phyloP scores from a whole-genome alignment of 2,888 invertebrate genomes.

The Ochropacha duplaris region DNA sequence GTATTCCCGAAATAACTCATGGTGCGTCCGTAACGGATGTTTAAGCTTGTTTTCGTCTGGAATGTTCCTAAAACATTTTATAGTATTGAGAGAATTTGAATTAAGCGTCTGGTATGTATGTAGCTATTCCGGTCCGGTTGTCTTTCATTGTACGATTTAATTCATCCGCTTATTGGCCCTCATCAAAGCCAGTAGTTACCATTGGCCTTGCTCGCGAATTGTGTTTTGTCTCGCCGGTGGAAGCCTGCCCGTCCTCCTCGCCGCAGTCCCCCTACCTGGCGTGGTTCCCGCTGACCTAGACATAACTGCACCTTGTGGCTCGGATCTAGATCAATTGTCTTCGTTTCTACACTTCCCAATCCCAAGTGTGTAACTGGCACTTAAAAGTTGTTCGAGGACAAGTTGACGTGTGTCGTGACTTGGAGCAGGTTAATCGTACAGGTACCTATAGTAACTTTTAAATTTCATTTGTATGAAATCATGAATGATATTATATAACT shows the following conservation, averaged over 20 bases:
- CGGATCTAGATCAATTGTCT: slow-evolving; percentile 21
- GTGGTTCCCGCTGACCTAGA: slow-evolving; percentile 13
- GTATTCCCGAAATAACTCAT: neutral
- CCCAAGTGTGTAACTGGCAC: slow-evolving; percentile 16
- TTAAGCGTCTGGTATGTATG: neutral
- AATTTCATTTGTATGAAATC: too few relatives aligned
- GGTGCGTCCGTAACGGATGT: neutral
- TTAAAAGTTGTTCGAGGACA: slow-evolving; percentile 7
- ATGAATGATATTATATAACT: too few relatives aligned
- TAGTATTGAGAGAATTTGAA: neutral
- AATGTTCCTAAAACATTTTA: neutral
- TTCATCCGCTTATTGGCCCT: slow-evolving; percentile 9
- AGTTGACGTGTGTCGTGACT: neutral
- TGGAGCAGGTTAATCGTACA: neutral
- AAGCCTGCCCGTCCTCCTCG: slow-evolving; percentile 17
- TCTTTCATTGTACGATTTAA: neutral
- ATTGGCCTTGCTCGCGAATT: slow-evolving; percentile 40
- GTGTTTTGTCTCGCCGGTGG: slow-evolving; percentile 31
- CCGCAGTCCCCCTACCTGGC: slow-evolving; percentile 5
- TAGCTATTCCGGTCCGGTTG: neutral
- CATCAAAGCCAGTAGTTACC: slow-evolving; percentile 13
- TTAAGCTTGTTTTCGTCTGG: neutral
- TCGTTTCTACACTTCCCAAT: slow-evolving; percentile 19
- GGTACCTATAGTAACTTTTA: neutral
- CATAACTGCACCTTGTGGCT: slow-evolving; percentile 8